Base-by-base conservation (phyloP, 2,888 invertebrate species). In the Pristionchus maxplancki region DNA sequence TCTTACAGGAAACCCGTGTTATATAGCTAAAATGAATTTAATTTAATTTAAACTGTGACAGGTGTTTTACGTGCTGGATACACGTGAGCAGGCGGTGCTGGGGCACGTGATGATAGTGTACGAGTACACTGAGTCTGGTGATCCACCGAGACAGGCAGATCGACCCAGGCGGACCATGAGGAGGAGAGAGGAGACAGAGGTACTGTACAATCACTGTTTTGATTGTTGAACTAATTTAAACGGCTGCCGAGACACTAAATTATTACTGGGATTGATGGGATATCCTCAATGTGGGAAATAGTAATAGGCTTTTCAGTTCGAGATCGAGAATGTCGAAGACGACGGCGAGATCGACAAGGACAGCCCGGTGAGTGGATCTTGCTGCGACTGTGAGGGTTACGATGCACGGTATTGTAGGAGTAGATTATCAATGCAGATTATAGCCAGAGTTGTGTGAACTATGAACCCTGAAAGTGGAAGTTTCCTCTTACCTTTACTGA, bases 41-140 rank as follows among this genome's bases (percentile, higher is more conserved):
- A n/a, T n/a, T n/a, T n/a, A n/a, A n/a, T n/a, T n/a, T n/a, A n/a
- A n/a, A n/a, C n/a, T n/a, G n/a, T 78, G 1, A 31, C 53, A 91
- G 91, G 89, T 92, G 28, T 67, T 90, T 9, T 92, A 91, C 86
- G 90, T 92, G 34, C 78, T 91, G 31, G 91, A 90, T 81, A 90
- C 90, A 62, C 89, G 88, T 8, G 88, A 78, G 28, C 91, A 90
- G 78, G 50, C 53, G 44, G 78, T 81, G 53, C 53, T 91, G 31
- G 92, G 92, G 13, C 89, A 90, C 82, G 89, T 91, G 5, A 90
- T 92, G 90, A 90, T 92, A 44, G 87, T 90, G 11, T 92, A 92
- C 83, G 90, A 90, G 90, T 92, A 90, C 85, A 89, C 90, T 0
- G 91, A 92, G 53, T 58, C 89, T 11, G 92, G 92, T 11, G 90